Evolutionary conservation across 2,113 vertebrate species (phyloP), one percentile per base, ranked within the genome.

Genomic region (Vulpes lagopus): DNA sequence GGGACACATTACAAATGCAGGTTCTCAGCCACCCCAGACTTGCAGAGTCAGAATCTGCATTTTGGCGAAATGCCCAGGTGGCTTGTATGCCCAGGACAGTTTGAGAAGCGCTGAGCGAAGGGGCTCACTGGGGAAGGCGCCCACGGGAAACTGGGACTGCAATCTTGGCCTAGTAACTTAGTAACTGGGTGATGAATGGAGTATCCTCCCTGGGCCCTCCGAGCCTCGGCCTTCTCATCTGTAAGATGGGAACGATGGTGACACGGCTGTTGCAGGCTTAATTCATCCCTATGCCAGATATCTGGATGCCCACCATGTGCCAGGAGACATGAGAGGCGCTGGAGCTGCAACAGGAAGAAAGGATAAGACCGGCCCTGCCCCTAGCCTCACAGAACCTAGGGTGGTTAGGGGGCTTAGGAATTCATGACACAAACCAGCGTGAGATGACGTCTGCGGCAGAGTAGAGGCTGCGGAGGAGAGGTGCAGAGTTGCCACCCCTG

Each of bases 381-480:
- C 1, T 3, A 2, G 0, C 67, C 32, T 49, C 25, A 11, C 0
- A 35, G 86, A 79, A 17, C 43, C 35, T 32, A 51, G 0, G 23
- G 19, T 9, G 32, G 7, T 91, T 43, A 38, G 22, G 11, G 1
- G 73, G 25, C 49, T 38, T 30, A n/a, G 0, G 16, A 32, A 38
- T 65, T 78, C 38, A 14, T 15, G 43, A 51, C 43, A 30, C 43
- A 51, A 25, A 51, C 38, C 3, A 43, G 10, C 51, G 43, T 25
- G 12, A 16, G 12, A 49, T 49, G 14, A 14, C 74, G 5, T 51
- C 8, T 30, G 74, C 4, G 4, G 14, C 25, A 78, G 14, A 51
- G 43, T 2, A 30, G 10, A 51, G 43, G 84, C 23, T 30, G 64
- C 60, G 30, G 8, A 49, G 59, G 27, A 87, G 49, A 53, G 76